Evolutionary conservation across 2,113 vertebrate genomes (phyloP).

Genomic region (Ciconia stormi): DNA sequence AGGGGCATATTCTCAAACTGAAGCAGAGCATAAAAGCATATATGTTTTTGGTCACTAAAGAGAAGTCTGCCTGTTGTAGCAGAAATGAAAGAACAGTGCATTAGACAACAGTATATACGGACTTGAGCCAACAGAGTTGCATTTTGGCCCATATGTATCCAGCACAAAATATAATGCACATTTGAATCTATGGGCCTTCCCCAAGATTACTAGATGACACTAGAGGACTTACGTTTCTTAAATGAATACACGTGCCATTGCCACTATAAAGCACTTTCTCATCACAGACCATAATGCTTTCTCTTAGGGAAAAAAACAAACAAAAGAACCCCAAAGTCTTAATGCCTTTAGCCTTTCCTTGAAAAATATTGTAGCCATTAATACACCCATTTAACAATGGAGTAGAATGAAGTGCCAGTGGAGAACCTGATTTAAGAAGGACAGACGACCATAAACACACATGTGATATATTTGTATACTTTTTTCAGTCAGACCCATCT

Average conservation of each 20-base stretch:
- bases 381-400: not conserved
- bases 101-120: not conserved
- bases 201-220: not conserved
- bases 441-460: conserved; percentile 23
- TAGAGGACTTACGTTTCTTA: not conserved
- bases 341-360: not conserved
- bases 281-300: not conserved
- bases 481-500: conserved; percentile 5
- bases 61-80: not conserved
- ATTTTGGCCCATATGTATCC: not conserved
- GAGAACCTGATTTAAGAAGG: not conserved
- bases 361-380: not conserved
- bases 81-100: not conserved
- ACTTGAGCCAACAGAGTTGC: not conserved
- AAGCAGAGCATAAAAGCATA: not conserved
- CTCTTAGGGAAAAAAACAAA: not conserved
- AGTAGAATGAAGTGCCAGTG: not conserved
- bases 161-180: not conserved
- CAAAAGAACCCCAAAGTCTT: not conserved
- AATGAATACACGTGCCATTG: not conserved
- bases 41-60: not conserved
- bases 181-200: not conserved
- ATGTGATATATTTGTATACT: not conserved
- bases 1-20: not conserved
- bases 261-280: not conserved